Conservation (phyloP, 2,113 vertebrate species). For the Macaca nemestrina region DNA sequence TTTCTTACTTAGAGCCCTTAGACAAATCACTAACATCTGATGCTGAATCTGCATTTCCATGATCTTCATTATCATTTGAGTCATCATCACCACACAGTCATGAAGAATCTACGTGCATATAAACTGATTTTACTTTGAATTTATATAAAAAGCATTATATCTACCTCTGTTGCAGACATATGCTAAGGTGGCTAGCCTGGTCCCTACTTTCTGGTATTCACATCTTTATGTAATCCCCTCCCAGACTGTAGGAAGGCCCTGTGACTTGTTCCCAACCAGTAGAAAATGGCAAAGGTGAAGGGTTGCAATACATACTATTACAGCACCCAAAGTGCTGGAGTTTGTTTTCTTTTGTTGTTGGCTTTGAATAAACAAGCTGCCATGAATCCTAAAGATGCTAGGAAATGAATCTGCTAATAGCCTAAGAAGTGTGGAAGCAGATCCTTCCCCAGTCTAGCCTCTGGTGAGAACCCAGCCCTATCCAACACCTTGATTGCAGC, state of each 20-base stretch:
- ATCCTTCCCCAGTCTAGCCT: background rate
- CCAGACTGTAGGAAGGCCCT: background rate
- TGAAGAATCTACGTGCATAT: background rate
- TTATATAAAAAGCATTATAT: background rate
- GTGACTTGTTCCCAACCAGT: background rate
- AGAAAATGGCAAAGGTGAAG: background rate
- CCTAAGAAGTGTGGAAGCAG: background rate
- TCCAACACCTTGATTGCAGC: background rate
- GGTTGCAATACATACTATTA: background rate
- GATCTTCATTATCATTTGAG: background rate
- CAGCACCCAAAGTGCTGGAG: background rate
- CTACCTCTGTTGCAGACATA: background rate
- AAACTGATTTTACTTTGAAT: background rate
- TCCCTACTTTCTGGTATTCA: background rate
- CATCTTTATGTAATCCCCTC: background rate
- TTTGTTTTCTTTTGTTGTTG: background rate
- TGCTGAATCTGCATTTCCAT: background rate
- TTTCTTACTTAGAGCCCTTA: background rate
- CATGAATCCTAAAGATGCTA: background rate
- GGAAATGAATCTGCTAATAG: background rate
- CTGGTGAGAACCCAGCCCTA: background rate
- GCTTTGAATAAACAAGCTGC: slow-evolving; percentile 21
- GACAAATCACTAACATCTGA: background rate
- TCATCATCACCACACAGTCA: background rate
- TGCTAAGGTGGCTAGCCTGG: background rate